Conservation (phyloP, 1,140 invertebrate genomes). For the Nasonia longicornis region DNA sequence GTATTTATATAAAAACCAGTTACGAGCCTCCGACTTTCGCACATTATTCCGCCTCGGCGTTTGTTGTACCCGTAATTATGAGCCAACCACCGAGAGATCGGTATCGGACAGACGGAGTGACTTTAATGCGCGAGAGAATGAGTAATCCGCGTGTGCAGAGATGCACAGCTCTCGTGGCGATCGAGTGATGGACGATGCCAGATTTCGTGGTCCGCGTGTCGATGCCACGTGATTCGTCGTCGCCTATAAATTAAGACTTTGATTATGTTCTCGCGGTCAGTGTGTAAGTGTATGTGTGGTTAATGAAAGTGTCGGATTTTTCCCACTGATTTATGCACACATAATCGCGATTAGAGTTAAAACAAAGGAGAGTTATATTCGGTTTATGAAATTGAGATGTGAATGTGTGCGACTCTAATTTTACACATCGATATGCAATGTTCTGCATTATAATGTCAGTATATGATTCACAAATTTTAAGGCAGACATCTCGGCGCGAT, state of each 20-base stretch:
- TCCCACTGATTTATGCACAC: too few species aligned
- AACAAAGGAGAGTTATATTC: too few species aligned
- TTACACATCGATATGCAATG: too few species aligned
- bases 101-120: not conserved
- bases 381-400: too few species aligned
- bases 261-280: too few species aligned
- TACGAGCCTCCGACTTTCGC: conserved; percentile 13
- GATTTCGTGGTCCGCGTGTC: not conserved
- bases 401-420: too few species aligned
- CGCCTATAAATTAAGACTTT: not conserved
- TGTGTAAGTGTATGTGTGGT: too few species aligned
- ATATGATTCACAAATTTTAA: too few species aligned
- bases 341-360: too few species aligned
- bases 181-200: not conserved
- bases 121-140: conserved; percentile 20
- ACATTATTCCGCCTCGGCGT: not conserved
- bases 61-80: not conserved
- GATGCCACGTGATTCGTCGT: not conserved
- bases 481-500: too few species aligned
- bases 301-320: too few species aligned
- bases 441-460: too few species aligned
- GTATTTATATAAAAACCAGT: conserved; percentile 21
- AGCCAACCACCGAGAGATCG: not conserved
- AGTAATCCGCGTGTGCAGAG: not conserved
- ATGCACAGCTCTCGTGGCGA: not conserved